phyloP scores from a whole-genome alignment of 2,797 vertebrate species.

The Clarias laeviceps region DNA sequence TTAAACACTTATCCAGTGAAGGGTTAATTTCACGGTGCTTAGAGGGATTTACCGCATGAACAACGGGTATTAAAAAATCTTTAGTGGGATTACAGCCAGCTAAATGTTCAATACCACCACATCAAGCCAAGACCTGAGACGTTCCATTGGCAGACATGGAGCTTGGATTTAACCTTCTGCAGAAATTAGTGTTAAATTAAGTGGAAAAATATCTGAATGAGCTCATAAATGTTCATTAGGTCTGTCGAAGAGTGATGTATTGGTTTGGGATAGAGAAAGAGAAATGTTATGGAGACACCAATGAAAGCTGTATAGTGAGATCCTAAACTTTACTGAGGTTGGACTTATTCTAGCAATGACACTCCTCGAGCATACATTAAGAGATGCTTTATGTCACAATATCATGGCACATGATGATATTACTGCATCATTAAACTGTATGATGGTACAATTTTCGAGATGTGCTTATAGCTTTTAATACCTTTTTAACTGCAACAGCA shows the following conservation, averaged over 20 bases:
- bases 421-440: background rate
- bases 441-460: background rate
- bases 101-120: slow-evolving; percentile 49
- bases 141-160: slow-evolving; percentile 24
- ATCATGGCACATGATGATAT: too few relatives aligned
- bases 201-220: slow-evolving; percentile 52
- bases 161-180: slow-evolving; percentile 39
- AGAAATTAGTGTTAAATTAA: slow-evolving; percentile 54
- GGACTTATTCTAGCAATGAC: background rate
- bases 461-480: background rate
- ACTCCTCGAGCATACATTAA: background rate
- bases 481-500: background rate
- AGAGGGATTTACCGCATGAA: slow-evolving; percentile 71
- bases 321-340: background rate
- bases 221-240: slow-evolving; percentile 57
- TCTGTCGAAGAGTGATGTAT: slow-evolving; percentile 7
- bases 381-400: background rate
- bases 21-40: slow-evolving; percentile 67
- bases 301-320: background rate
- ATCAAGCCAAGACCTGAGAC: slow-evolving; percentile 37
- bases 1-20: background rate
- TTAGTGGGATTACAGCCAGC: slow-evolving; percentile 66
- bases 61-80: slow-evolving; percentile 67
- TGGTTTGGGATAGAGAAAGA: slow-evolving; percentile 11
- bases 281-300: background rate